Evolutionary conservation across 1,140 invertebrate genomes (phyloP), one percentile per base, ranked within the genome.

Genomic region (Drosophila asahinai): DNA sequence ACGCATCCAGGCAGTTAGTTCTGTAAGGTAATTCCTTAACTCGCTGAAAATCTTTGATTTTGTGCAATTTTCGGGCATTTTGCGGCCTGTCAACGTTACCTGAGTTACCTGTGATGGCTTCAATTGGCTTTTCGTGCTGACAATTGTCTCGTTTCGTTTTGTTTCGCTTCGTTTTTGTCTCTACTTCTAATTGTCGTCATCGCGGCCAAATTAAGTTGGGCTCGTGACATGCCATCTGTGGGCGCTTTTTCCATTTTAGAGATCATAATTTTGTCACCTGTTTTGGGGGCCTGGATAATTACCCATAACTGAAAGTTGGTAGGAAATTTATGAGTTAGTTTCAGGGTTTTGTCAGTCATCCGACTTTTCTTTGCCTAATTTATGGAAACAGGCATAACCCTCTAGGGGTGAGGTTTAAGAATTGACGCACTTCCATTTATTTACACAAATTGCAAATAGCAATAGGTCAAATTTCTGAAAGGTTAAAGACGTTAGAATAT

Each of bases 111-210:
- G 59, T 60, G 74, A 77, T 77, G 75, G 45, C 45, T 77, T 77
- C 74, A 77, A 77, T 77, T 77, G 49, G 57, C 14, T 9, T 33
- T 77, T 47, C 75, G 75, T 77, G 75, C 52, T 61, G 74, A 68
- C 51, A 77, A 77, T 77, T 77, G 70, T 73, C 47, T 57, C 55
- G 43, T 58, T 51, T 72, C 49, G 47, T 48, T 60, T 59, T 36
- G 49, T 49, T 62, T 49, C 15, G 54, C 22, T 52, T 38, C 17
- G 9, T 33, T 52, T 63, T 30, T 51, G 27, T 38, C 47, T 68
- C 27, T 14, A 27, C 27, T 65, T 75, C 72, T 77, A 77, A 77
- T 77, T 77, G 75, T 77, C 75, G 75, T 77, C 75, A 77, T 77
- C 64, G 74, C 52, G 43, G 33, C 57, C 74, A 77, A 77, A 77